phyloP scores from a whole-genome alignment of 1,140 invertebrate genomes.

The Drosophila micromelanica region DNA sequence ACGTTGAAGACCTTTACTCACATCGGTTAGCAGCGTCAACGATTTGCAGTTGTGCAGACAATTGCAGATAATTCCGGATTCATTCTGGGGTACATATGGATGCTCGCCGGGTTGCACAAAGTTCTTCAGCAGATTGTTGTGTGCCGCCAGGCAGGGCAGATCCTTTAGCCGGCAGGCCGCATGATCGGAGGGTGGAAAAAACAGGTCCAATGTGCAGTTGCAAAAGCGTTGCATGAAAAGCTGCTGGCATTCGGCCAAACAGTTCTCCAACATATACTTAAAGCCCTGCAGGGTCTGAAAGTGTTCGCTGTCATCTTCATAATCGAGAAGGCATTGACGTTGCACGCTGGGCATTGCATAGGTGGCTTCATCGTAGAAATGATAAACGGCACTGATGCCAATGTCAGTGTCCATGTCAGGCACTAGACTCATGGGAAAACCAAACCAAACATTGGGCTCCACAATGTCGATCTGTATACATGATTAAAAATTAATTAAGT shows the following conservation, averaged over 20 bases:
- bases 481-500: no score
- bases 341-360: conserved; percentile 30
- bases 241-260: conserved; percentile 68
- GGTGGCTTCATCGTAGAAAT: conserved; percentile 59
- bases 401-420: conserved; percentile 54
- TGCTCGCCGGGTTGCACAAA: conserved; percentile 53
- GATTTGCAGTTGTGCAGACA: conserved; percentile 74
- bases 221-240: conserved; percentile 60
- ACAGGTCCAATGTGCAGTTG: conserved; percentile 75
- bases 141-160: conserved; percentile 61
- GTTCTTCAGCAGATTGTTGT: conserved; percentile 56
- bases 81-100: conserved; percentile 31
- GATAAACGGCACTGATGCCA: conserved; percentile 54
- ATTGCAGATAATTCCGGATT: conserved; percentile 58
- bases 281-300: conserved; percentile 52
- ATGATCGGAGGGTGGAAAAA: conserved; percentile 68
- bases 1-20: conserved; percentile 35
- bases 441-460: conserved; percentile 55
- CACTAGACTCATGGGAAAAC: conserved; percentile 34
- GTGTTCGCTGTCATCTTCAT: conserved; percentile 50
- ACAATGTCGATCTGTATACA: conserved; percentile 50
- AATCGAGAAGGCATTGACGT: conserved; percentile 57
- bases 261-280: conserved; percentile 77
- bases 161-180: conserved; percentile 54
- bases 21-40: conserved; percentile 54